phyloP scores from a whole-genome alignment of 1,140 invertebrate genomes.

The Zaprionus capensis region DNA sequence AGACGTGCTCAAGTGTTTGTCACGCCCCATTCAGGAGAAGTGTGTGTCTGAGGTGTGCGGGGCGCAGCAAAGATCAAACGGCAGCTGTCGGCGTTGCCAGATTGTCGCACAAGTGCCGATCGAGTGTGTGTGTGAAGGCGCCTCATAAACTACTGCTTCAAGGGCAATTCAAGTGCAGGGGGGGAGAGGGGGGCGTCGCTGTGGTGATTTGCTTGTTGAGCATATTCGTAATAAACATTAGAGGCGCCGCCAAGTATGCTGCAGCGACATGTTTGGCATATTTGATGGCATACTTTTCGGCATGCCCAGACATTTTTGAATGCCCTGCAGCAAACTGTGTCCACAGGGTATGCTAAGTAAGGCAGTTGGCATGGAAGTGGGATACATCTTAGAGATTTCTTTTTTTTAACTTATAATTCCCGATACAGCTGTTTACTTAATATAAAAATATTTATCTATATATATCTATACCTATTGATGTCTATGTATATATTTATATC shows the following conservation, averaged over 20 bases:
- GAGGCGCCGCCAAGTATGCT: constrained; percentile 44
- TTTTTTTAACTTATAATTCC: neutral
- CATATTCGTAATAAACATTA: constrained; percentile 51
- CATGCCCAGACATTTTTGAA: constrained; percentile 34
- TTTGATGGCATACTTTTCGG: constrained; percentile 80
- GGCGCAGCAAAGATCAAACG: constrained; percentile 53
- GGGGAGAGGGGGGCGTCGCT: neutral
- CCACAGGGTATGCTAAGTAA: neutral
- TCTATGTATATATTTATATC: too few species aligned
- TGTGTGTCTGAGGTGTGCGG: constrained; percentile 9
- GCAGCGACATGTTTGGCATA: constrained; percentile 76
- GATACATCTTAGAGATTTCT: neutral
- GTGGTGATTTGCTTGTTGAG: constrained; percentile 19
- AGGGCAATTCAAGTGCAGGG: neutral
- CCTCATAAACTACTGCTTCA: constrained; percentile 11
- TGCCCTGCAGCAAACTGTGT: neutral
- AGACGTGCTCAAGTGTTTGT: constrained; percentile 49
- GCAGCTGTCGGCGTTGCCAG: constrained; percentile 42
- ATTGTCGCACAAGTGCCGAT: constrained; percentile 37
- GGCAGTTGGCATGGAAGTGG: neutral
- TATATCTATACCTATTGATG: too few species aligned
- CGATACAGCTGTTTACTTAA: too few species aligned
- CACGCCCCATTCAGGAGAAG: constrained; percentile 24
- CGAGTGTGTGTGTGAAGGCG: neutral
- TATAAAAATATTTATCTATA: too few species aligned